These are phyloP conservation scores for Nothoprocta perdicaria DNA, from an alignment of 2,113 vertebrate species.

Conservation along the genomic window DNA sequence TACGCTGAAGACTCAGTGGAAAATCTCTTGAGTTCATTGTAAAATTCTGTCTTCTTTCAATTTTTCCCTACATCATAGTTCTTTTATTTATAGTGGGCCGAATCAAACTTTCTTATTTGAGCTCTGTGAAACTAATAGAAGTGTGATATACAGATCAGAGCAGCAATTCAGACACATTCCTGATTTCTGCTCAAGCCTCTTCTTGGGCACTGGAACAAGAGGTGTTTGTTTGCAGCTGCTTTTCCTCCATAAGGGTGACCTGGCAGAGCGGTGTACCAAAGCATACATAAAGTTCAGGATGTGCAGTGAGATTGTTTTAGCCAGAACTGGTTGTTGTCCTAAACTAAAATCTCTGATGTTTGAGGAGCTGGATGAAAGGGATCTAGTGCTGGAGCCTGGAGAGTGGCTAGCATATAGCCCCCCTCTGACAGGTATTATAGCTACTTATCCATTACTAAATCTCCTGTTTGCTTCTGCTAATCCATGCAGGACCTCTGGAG, in stretches of 20 bases:
- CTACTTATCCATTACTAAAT: neutral
- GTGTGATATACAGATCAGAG: neutral
- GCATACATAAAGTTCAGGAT: neutral
- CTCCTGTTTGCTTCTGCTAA: neutral
- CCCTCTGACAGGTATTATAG: neutral
- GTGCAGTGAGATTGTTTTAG: neutral
- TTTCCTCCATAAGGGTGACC: neutral
- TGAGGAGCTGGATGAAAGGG: fast-evolving
- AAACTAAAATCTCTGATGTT: neutral
- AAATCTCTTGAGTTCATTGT: neutral
- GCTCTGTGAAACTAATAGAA: neutral
- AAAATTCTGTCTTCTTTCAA: neutral
- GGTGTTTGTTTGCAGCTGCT: neutral
- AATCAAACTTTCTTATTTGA: neutral
- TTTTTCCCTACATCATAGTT: neutral
- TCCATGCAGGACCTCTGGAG: neutral
- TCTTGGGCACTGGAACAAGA: neutral
- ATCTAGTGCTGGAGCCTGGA: neutral
- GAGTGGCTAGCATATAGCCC: neutral
- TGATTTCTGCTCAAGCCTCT: neutral
- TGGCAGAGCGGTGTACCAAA: neutral
- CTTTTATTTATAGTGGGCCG: neutral
- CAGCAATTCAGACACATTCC: neutral
- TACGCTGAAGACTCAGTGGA: neutral
- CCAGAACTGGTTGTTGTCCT: neutral